These are phyloP conservation scores for Chiloscyllium plagiosum DNA, from an alignment of 2,113 vertebrate genomes.

Conservation along the genomic window DNA sequence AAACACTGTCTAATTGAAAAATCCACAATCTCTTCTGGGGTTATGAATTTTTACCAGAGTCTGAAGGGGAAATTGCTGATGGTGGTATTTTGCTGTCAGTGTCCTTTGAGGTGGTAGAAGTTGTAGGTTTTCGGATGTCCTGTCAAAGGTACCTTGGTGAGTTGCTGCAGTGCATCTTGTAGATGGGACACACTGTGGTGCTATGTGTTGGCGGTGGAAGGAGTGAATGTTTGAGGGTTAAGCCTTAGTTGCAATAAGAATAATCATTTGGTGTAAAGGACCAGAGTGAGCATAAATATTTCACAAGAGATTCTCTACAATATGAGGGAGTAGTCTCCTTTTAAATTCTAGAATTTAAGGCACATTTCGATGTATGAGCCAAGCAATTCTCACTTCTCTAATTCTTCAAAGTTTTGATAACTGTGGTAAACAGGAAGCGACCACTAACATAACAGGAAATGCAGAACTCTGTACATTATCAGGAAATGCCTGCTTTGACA, in stretches of 20 bases:
- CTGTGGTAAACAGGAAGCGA: not conserved
- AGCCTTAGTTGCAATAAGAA: not conserved
- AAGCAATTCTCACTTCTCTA: not conserved
- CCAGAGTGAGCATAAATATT: not conserved
- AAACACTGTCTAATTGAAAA: not conserved
- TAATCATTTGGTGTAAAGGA: not conserved
- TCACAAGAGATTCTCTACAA: not conserved
- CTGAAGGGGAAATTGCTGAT: not conserved
- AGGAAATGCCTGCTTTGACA: not conserved
- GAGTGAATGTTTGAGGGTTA: too few species aligned
- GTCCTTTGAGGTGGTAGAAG: too few species aligned
- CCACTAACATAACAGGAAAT: not conserved
- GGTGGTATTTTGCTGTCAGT: too few species aligned
- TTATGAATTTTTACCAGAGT: not conserved
- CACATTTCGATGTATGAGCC: not conserved
- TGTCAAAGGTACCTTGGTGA: too few species aligned
- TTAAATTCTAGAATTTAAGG: not conserved
- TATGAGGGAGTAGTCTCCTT: not conserved
- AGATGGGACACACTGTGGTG: too few species aligned
- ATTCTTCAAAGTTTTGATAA: not conserved
- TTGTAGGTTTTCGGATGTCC: too few species aligned
- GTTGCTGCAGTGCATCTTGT: too few species aligned
- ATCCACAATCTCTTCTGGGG: not conserved
- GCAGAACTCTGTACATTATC: not conserved
- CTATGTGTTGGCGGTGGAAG: too few species aligned